phyloP scores from a whole-genome alignment of 2,113 vertebrate genomes.

The Ctenodactylus gundi region DNA sequence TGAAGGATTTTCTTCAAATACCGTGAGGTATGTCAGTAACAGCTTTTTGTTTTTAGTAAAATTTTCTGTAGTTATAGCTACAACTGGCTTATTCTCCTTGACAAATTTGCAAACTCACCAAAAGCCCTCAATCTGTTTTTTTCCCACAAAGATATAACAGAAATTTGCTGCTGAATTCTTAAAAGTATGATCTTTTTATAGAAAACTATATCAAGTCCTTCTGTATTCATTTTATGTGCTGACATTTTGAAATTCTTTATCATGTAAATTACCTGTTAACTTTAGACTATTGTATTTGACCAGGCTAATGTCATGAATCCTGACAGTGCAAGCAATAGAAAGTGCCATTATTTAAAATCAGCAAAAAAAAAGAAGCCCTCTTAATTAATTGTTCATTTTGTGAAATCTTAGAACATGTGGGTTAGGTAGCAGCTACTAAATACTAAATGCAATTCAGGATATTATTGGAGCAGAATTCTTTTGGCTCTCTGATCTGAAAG shows the following conservation, averaged over 20 bases:
- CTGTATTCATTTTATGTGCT: conserved; percentile 9
- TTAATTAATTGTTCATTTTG: neutral
- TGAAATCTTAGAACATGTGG: neutral
- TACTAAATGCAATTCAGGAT: neutral
- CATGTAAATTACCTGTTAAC: neutral
- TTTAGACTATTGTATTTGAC: neutral
- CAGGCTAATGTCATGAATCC: neutral
- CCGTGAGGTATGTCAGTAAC: conserved; percentile 40
- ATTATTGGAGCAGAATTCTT: neutral
- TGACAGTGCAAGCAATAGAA: neutral
- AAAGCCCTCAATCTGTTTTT: conserved; percentile 12
- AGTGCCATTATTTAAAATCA: neutral
- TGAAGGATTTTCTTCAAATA: conserved; percentile 45
- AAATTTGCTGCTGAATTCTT: conserved; percentile 23
- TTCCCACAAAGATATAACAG: neutral
- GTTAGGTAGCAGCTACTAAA: neutral
- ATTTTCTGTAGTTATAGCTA: conserved; percentile 3
- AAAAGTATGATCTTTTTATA: neutral
- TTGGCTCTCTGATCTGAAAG: neutral
- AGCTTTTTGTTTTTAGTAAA: neutral
- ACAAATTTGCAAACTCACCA: neutral
- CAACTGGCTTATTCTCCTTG: conserved; percentile 16
- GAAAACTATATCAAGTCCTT: neutral
- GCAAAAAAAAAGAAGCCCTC: neutral
- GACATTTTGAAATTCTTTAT: neutral